Percentiles rank a stretch among this genome's conserved stretches.
phyloP scores from a whole-genome alignment of 2,888 invertebrate species.

The Eupithecia centaureata region DNA sequence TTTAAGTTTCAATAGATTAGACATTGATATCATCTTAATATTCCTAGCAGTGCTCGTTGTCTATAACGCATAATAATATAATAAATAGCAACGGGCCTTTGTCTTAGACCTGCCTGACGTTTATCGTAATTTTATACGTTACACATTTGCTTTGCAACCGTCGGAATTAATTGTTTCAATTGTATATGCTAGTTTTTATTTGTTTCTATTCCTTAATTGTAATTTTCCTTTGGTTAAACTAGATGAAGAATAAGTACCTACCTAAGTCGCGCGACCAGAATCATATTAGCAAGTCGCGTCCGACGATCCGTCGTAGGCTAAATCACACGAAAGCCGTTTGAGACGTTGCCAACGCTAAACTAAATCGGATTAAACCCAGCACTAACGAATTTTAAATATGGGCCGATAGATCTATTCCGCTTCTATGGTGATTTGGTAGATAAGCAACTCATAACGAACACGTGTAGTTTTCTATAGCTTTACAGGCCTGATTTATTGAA shows the following conservation, averaged over 20 bases:
- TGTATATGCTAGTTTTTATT: too few relatives aligned
- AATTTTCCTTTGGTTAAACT: not conserved
- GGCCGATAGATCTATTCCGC: constrained; percentile 56
- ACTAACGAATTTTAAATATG: constrained; percentile 70
- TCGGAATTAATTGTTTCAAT: too few relatives aligned
- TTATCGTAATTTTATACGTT: too few relatives aligned
- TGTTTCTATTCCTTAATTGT: too few relatives aligned
- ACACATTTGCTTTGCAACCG: too few relatives aligned
- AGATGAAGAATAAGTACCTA: not conserved
- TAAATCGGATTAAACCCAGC: constrained; percentile 58
- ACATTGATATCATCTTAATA: too few relatives aligned
- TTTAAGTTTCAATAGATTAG: too few relatives aligned
- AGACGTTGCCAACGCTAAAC: constrained; percentile 59
- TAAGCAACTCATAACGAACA: not conserved
- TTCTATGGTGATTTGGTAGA: constrained; percentile 30
- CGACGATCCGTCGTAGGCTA: constrained; percentile 31
- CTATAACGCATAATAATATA: too few relatives aligned
- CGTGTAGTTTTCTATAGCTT: not conserved
- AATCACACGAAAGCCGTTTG: constrained; percentile 60
- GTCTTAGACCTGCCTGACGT: too few relatives aligned
- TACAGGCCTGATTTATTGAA: not conserved
- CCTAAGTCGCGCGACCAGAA: not conserved
- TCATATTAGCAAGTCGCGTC: not conserved
- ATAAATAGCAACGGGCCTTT: too few relatives aligned
- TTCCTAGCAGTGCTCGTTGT: too few relatives aligned